Evolutionary conservation across 1,140 invertebrate genomes (phyloP), one percentile per base, ranked within the genome.

Genomic region (Drosophila albomicans): DNA sequence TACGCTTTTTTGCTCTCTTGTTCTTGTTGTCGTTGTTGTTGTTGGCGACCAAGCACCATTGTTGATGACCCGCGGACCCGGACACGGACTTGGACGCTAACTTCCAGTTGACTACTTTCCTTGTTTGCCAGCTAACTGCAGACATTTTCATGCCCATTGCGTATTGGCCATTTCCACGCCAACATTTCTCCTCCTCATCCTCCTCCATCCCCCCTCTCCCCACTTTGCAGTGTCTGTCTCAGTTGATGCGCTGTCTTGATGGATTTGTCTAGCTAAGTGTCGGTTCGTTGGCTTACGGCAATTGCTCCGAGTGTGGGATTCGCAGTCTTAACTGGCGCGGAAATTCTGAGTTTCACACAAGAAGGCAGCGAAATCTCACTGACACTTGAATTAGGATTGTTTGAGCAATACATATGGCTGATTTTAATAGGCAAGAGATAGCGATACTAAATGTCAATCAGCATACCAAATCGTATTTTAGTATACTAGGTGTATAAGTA

Each of bases 241-340:
- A 51, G 38, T 49, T 45, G 59, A 52, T 35, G 67, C 46, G 61
- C 70, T 86, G 79, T 76, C 78, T 86, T 79, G 82, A 82, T 79
- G 75, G 79, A 86, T 86, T 85, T 86, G 82, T 72, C 82, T 78
- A 66, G 74, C 70, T 35, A 75, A 86, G 85, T 73, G 66, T 67
- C 51, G 45, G 68, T 64, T 72, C 67, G 67, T 58, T 58, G 51
- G 48, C 67, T 62, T 43, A 57, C 13, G 35, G 32, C 54, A 57
- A 57, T 57, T 57, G 54, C 30, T 30, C 1, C 30, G 51, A 8
- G 13, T 35, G n/a, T 13, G 30, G 5, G 11, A 32, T n/a, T 10
- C 13, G n/a, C 5, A 8, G 51, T 32, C 30, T 5, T n/a, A 54
- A 13, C 30, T 49, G 10, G 48, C 20, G 10, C 1, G 13, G 2